Base-by-base conservation (phyloP, 2,888 invertebrate species). In the Eupithecia abbreviata region DNA sequence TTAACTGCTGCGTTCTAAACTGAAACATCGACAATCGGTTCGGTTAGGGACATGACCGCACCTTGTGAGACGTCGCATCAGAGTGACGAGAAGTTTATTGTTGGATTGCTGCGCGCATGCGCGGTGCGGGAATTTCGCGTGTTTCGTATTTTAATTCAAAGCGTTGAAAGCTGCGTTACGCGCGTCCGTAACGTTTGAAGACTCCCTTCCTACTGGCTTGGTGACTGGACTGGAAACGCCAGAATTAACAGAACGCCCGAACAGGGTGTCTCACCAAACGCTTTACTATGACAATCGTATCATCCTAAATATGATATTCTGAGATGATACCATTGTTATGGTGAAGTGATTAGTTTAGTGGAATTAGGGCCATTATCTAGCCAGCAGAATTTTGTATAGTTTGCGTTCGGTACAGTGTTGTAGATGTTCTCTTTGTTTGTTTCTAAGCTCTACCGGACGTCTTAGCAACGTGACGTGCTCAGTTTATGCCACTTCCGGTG, bases 51-150 rank as follows among this genome's bases (percentile, higher is more conserved):
- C 76, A 72, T 72, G 76, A 74, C 74, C 71, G 55, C 72, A 66
- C 73, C 67, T 51, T 70, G 12, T 49, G 58, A 70, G 51, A n/a
- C 72, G 72, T 72, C 70, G 72, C 45, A 58, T 71, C 76, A 9
- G 70, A 78, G 51, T 78, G 76, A 45, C 75, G 77, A 67, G 68
- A 76, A 76, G 75, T 76, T 76, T 72, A 74, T 72, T 74, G 75
- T 73, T 74, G 45, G 43, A 47, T 71, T 42, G 65, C 69, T 30
- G 30, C 51, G 78, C 78, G 78, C 78, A 72, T 78, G 76, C 55
- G 78, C 74, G 73, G 41, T 66, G 76, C 74, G 71, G 41, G 55
- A n/a, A 58, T 66, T 66, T 78, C 62, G 67, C 75, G 71, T 75
- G 68, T 69, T 71, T 75, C 75, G 74, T 77, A 74, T 71, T 42